phyloP scores from a whole-genome alignment of 2,888 invertebrate species.

The Ischnus inquisitorius region DNA sequence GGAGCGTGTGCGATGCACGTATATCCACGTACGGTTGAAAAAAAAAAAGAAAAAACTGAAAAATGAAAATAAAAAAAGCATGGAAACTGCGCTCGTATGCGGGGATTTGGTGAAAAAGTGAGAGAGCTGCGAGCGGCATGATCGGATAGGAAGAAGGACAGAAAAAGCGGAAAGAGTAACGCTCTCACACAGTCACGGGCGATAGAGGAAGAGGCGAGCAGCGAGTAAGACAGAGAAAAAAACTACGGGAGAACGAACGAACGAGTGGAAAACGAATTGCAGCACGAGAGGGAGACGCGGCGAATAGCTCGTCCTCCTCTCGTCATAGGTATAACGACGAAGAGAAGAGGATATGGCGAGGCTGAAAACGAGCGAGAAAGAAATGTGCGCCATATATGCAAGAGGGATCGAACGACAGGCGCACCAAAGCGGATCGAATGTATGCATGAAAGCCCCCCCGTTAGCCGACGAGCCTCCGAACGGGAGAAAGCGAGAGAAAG shows the following conservation, averaged over 20 bases:
- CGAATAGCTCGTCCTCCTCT: slow-evolving; percentile 9
- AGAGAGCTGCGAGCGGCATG: background rate
- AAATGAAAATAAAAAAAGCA: slow-evolving; percentile 8
- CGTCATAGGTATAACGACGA: slow-evolving; percentile 13
- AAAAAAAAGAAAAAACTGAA: background rate
- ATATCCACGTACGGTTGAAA: slow-evolving; percentile 5
- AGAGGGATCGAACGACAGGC: slow-evolving; percentile 65
- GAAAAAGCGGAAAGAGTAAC: slow-evolving; percentile 40
- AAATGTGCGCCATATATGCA: slow-evolving; percentile 26
- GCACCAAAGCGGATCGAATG: slow-evolving; percentile 58
- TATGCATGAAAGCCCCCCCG: background rate
- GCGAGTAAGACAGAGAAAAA: slow-evolving; percentile 56
- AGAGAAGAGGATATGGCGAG: slow-evolving; percentile 45
- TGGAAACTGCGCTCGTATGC: slow-evolving; percentile 13
- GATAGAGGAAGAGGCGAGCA: slow-evolving; percentile 53
- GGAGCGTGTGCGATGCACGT: slow-evolving; percentile 3
- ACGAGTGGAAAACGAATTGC: slow-evolving; percentile 27
- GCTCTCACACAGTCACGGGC: background rate
- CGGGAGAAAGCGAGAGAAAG: slow-evolving; percentile 45
- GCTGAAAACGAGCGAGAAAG: slow-evolving; percentile 24
- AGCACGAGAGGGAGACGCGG: slow-evolving; percentile 50
- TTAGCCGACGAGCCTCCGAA: background rate
- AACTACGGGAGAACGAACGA: slow-evolving; percentile 50
- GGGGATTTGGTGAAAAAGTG: slow-evolving; percentile 22
- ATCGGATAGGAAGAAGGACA: background rate